Evolutionary conservation across 2,888 invertebrate species (phyloP).

Genomic region (Acrobasis suavella): DNA sequence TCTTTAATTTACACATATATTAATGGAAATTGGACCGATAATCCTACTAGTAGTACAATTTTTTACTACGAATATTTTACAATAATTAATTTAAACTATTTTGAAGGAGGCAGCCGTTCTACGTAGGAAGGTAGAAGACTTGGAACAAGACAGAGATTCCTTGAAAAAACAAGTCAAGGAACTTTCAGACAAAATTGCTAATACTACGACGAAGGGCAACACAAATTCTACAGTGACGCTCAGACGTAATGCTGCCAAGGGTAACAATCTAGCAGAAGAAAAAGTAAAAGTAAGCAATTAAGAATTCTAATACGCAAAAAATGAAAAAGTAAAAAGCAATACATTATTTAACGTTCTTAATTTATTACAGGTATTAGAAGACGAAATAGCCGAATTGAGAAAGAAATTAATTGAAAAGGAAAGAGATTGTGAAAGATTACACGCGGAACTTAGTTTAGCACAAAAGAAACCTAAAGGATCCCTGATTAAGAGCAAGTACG

Average conservation of each 20-base stretch:
- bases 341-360: background rate
- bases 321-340: background rate
- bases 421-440: slow-evolving; percentile 88
- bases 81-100: slow-evolving; percentile 20
- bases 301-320: background rate
- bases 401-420: slow-evolving; percentile 92
- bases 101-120: slow-evolving; percentile 90
- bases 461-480: slow-evolving; percentile 85
- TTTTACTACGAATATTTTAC: no score
- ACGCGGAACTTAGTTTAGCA: slow-evolving; percentile 85
- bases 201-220: slow-evolving; percentile 61
- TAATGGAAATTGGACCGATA: no score
- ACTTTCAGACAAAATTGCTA: slow-evolving; percentile 86
- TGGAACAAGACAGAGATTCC: slow-evolving; percentile 90
- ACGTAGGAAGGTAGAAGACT: slow-evolving; percentile 91
- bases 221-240: slow-evolving; percentile 55
- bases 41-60: background rate
- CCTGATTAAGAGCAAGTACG: slow-evolving; percentile 85
- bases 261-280: slow-evolving; percentile 83
- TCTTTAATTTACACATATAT: background rate
- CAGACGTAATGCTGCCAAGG: slow-evolving; percentile 61
- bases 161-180: slow-evolving; percentile 89
- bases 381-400: slow-evolving; percentile 87
- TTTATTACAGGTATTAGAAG: slow-evolving; percentile 82
- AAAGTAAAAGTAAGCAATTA: slow-evolving; percentile 81